Evolutionary conservation across 2,113 vertebrate genomes (phyloP), one percentile per base, ranked within the genome.

Genomic region (Gymnobelideus leadbeateri): DNA sequence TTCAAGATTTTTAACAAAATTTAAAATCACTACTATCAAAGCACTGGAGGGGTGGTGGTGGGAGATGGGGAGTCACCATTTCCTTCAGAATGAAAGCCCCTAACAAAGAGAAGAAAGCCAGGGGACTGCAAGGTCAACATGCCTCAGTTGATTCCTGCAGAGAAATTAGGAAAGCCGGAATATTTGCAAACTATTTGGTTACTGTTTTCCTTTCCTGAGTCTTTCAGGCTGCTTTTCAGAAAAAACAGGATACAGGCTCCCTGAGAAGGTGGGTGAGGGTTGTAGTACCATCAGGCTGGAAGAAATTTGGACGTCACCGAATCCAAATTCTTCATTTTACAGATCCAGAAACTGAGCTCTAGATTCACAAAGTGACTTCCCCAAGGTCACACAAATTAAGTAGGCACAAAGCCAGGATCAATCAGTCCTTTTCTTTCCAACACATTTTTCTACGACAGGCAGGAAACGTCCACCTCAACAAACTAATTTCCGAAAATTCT

Each of bases 21-120:
- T 96, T 92, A 97, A 96, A 97, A 96, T 93, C 97, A 95, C 95
- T 96, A 89, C 90, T 97, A 91, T 97, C 90, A 12, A 91, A 6
- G 54, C 6, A 14, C 3, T 26, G 52, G 3, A 16, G 52, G 3
- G 61, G 31, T 3, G 14, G 4, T 4, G 12, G 23, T 96, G 51
- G 0, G 26, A 43, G 92, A 52, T 49, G 47, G 47, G 95, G 93
- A 96, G 91, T 92, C 94, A 92, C 91, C 2, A 51, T 94, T 96
- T 94, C 96, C 94, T 51, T 61, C 3, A 91, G 93, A 94, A 68
- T 0, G 0, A 92, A 0, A 94, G 95, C 91, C n/a, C 91, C 16
- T 7, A 50, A n/a, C 12, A 89, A 95, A 97, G 93, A 93, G 95
- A 95, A 96, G 49, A 92, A 96, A 97, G 93, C 12, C 0, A 49